These are phyloP conservation scores for Petrocephalus sullivani DNA, from an alignment of 2,797 vertebrate species.

Conservation along the genomic window DNA sequence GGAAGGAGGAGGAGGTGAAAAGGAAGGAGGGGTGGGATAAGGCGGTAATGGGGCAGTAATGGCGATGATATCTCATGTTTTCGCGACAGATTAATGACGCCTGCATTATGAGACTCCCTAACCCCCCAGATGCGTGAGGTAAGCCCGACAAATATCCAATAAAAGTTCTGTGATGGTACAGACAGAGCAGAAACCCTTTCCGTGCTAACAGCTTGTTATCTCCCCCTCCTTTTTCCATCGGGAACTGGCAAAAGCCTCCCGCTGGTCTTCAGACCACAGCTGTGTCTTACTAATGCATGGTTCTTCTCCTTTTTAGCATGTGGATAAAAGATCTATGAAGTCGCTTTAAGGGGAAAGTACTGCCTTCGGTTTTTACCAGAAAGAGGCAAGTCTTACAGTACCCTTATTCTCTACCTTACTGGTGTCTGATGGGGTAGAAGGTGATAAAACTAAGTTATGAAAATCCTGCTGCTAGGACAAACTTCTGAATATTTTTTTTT, in stretches of 20 bases:
- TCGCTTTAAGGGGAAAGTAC: neutral
- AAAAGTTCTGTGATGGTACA: slow-evolving; percentile 28
- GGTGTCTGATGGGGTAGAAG: neutral
- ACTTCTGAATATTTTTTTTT: neutral
- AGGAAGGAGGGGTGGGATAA: neutral
- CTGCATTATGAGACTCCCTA: neutral
- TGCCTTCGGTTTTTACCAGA: neutral
- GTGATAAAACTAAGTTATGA: no score
- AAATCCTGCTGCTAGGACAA: neutral
- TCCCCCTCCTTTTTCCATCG: slow-evolving; percentile 17
- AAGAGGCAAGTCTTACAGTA: neutral
- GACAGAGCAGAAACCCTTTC: slow-evolving; percentile 25
- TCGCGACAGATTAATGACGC: neutral
- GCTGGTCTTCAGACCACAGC: neutral
- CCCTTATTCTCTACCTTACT: neutral
- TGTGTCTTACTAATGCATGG: neutral
- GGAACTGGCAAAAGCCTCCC: slow-evolving; percentile 14
- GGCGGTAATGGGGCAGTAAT: neutral
- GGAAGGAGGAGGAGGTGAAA: slow-evolving; percentile 26
- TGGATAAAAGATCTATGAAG: neutral
- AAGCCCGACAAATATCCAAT: neutral
- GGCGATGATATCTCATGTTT: neutral
- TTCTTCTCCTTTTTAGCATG: neutral
- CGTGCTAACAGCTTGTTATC: neutral
- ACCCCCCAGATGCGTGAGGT: neutral